A percentile compares a stretch with the other conserved stretches of the same genome.
phyloP scores from a whole-genome alignment of 2,797 vertebrate species.

The Caiman crocodilus region DNA sequence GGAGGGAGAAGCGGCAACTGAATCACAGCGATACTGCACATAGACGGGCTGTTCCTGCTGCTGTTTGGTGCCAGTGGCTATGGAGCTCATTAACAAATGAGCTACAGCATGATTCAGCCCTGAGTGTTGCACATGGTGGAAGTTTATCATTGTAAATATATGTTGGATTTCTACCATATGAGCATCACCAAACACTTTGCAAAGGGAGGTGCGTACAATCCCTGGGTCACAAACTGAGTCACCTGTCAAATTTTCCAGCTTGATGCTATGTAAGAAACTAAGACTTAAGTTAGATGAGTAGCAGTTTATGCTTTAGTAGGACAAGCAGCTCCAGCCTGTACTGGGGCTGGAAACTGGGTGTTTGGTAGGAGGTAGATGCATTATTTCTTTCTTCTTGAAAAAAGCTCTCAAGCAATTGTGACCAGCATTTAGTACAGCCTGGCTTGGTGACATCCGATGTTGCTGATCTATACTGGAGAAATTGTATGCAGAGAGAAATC shows the following conservation, averaged over 20 bases:
- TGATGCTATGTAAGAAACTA: not conserved
- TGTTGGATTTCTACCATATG: not conserved
- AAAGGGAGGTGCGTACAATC: not conserved
- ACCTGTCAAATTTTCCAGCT: not conserved
- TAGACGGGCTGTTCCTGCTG: not conserved
- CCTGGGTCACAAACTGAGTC: not conserved
- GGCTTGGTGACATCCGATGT: not conserved
- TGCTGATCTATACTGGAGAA: not conserved
- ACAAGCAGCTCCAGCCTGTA: not conserved
- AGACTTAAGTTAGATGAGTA: not conserved
- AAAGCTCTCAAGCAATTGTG: not conserved
- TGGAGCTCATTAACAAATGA: not conserved
- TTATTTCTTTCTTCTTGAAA: accelerated
- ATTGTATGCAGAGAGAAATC: not conserved
- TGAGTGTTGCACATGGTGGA: not conserved
- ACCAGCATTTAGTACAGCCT: not conserved
- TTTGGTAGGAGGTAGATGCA: not conserved
- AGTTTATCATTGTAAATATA: not conserved
- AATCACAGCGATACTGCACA: not conserved
- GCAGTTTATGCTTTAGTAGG: not conserved
- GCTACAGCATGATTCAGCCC: not conserved
- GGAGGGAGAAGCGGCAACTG: not conserved
- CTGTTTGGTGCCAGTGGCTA: not conserved
- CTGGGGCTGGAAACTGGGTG: not conserved
- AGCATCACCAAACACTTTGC: not conserved